These are phyloP conservation scores for Gouania willdenowi DNA, from an alignment of 2,797 vertebrate species.

Conservation along the genomic window DNA sequence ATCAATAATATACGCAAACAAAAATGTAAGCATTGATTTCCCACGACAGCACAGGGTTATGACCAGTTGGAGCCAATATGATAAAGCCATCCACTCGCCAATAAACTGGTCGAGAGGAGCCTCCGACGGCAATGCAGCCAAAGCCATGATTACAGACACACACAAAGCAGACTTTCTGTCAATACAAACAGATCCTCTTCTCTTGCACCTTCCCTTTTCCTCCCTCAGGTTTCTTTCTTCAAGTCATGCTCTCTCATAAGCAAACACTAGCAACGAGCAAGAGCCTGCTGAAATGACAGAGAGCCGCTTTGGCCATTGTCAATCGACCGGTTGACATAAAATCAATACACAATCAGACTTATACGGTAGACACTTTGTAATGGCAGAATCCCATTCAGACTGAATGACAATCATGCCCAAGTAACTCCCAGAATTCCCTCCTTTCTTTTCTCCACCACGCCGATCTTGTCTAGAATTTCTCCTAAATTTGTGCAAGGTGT, in stretches of 20 bases:
- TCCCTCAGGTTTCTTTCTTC: no score
- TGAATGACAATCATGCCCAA: conserved; percentile 7
- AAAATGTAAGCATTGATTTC: conserved; percentile 26
- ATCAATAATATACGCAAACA: conserved; percentile 10
- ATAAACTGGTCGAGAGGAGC: no score
- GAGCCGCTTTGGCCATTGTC: conserved; percentile 32
- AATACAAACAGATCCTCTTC: no score
- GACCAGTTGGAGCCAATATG: conserved; percentile 1
- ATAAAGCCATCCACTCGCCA: conserved; percentile 9
- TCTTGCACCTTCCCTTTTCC: no score
- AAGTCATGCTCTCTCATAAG: conserved; percentile 2
- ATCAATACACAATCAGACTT: conserved; percentile 48
- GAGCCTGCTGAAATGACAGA: conserved; percentile 18
- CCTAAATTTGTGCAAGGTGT: not conserved
- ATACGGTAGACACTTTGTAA: conserved; percentile 16
- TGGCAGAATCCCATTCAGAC: conserved; percentile 18
- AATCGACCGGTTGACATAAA: conserved; percentile 24
- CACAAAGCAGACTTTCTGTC: no score
- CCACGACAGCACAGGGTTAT: conserved; percentile 2
- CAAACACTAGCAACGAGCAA: not conserved
- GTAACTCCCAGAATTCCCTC: conserved; percentile 15
- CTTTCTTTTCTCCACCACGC: not conserved
- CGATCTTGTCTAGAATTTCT: conserved; percentile 3
- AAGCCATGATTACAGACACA: conserved; percentile 22
- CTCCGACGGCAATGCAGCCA: conserved; percentile 1